Evolutionary conservation across 2,888 invertebrate species (phyloP).

Genomic region (Tetramorium bicarinatum): DNA sequence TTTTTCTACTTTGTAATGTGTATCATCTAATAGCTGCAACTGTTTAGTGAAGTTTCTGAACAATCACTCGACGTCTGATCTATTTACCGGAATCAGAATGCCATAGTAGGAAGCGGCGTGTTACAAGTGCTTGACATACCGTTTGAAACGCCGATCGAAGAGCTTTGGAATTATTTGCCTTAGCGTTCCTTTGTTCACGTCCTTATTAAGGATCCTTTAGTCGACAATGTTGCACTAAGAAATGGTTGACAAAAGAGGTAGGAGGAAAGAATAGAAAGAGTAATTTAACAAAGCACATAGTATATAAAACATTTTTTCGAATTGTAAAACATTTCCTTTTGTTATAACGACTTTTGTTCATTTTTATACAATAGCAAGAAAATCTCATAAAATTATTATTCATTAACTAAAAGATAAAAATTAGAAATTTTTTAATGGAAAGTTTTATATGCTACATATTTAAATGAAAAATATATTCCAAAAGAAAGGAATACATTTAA

Average conservation of each 20-base stretch:
- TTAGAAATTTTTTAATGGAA: neutral
- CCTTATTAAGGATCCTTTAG: slow-evolving; percentile 32
- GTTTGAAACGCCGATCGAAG: slow-evolving; percentile 31
- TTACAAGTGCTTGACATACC: slow-evolving; percentile 30
- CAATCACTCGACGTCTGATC: slow-evolving; percentile 23
- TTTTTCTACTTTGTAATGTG: neutral
- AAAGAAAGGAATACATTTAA: neutral
- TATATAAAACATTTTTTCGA: neutral
- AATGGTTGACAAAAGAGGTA: neutral
- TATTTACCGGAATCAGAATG: slow-evolving; percentile 30
- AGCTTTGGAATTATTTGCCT: slow-evolving; percentile 40
- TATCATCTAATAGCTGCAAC: neutral
- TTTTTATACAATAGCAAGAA: neutral
- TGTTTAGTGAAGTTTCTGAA: slow-evolving; percentile 26
- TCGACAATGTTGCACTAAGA: neutral
- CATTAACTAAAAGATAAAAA: neutral
- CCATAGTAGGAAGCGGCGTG: slow-evolving; percentile 4
- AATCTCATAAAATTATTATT: neutral
- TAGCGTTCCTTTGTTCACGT: slow-evolving; percentile 24
- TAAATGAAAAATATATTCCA: neutral
- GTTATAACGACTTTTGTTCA: neutral
- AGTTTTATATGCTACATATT: neutral
- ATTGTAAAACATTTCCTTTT: neutral
- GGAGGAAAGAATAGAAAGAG: neutral
- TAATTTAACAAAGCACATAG: neutral